These are phyloP conservation scores for Leptinotarsa haldemani DNA, from an alignment of 2,888 invertebrate genomes.

Conservation along the genomic window DNA sequence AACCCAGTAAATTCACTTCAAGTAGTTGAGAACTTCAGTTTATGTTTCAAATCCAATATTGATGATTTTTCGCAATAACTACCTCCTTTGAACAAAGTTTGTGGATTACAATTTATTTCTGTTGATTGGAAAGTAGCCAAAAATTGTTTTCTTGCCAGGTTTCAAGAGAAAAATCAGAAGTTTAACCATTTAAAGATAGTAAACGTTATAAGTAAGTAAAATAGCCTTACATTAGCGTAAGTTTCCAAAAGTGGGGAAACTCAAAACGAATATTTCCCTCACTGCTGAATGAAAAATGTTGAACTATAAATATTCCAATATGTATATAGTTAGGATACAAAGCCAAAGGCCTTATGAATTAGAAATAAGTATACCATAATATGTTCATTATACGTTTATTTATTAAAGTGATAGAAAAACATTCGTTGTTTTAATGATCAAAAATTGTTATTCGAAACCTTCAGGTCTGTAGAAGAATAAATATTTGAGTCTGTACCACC, in stretches of 20 bases:
- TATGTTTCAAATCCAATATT: too few species aligned
- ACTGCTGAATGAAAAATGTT: too few species aligned
- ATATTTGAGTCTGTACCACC: too few species aligned
- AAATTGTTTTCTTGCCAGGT: too few species aligned
- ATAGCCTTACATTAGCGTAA: background rate
- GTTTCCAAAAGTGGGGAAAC: background rate
- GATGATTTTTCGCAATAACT: too few species aligned
- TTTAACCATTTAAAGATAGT: background rate
- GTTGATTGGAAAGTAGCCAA: too few species aligned
- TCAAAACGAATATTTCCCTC: too few species aligned
- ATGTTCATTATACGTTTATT: constrained; percentile 26
- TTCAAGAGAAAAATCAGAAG: too few species aligned
- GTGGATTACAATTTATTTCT: background rate
- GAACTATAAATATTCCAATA: background rate
- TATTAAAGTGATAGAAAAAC: constrained; percentile 27
- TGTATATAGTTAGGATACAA: constrained; percentile 16
- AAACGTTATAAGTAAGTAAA: too few species aligned
- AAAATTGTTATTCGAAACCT: constrained; percentile 3
- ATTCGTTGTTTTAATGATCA: background rate
- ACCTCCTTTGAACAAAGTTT: background rate
- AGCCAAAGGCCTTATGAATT: constrained; percentile 31
- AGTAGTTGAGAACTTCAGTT: too few species aligned
- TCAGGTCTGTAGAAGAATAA: too few species aligned
- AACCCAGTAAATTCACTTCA: too few species aligned
- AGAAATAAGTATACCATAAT: background rate